Conservation (phyloP, 2,888 invertebrate genomes). For the Acanthosepion lycidas region DNA sequence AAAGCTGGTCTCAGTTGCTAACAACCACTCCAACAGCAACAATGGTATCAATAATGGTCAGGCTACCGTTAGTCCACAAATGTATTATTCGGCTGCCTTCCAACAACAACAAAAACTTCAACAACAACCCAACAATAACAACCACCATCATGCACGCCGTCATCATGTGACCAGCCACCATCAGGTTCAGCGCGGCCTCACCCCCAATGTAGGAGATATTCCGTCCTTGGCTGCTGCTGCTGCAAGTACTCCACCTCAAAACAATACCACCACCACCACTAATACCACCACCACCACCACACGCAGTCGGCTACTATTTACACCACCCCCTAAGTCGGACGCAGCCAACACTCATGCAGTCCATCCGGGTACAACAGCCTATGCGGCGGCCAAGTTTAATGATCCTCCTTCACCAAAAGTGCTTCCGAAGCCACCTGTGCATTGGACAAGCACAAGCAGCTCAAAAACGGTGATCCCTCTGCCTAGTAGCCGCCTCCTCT, state of each 20-base stretch:
- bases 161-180: background rate
- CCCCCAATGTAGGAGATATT: constrained; percentile 40
- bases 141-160: background rate
- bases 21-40: constrained; percentile 24
- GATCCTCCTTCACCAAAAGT: constrained; percentile 86
- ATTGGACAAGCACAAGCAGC: constrained; percentile 79
- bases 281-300: background rate
- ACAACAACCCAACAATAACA: background rate
- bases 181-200: constrained; percentile 25
- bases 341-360: background rate
- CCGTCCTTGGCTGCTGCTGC: constrained; percentile 44
- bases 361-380: constrained; percentile 56
- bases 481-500: background rate
- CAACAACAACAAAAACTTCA: constrained; percentile 34
- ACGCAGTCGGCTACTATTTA: background rate
- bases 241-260: background rate
- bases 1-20: background rate
- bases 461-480: constrained; percentile 34
- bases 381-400: constrained; percentile 87
- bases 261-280: background rate
- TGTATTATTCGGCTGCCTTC: constrained; percentile 13
- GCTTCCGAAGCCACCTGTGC: constrained; percentile 86
- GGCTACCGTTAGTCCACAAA: background rate
- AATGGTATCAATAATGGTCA: background rate
- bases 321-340: background rate